Conservation (phyloP, 1,140 invertebrate genomes). For the Drosophila ironensis region DNA sequence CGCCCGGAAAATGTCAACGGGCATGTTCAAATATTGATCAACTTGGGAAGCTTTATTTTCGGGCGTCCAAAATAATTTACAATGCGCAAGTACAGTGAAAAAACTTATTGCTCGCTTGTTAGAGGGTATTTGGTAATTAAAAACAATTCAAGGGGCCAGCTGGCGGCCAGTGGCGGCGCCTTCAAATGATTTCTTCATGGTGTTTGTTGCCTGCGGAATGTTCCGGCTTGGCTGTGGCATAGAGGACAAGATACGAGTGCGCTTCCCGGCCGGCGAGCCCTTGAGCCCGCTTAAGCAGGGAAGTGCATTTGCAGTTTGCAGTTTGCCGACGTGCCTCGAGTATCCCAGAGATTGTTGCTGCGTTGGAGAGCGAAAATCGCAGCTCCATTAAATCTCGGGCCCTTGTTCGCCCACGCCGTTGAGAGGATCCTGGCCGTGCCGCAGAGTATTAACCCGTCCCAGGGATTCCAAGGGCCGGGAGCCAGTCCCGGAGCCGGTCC, state of each 20-base stretch:
- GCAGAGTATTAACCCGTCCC: constrained; percentile 5
- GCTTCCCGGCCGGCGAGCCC: background rate
- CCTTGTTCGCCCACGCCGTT: constrained; percentile 6
- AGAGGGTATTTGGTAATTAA: background rate
- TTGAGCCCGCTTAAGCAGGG: background rate
- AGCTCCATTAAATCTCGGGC: constrained; percentile 32
- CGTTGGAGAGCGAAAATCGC: constrained; percentile 10
- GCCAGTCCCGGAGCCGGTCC: background rate
- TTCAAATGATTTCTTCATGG: no score
- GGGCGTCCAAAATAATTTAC: background rate
- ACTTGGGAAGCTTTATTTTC: constrained; percentile 1
- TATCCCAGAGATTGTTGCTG: constrained; percentile 7
- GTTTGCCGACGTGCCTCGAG: constrained; percentile 3
- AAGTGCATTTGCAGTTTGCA: constrained; percentile 9
- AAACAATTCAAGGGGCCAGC: no score
- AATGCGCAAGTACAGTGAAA: background rate
- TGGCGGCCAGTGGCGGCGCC: no score
- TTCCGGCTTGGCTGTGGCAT: no score
- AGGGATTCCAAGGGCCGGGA: constrained; percentile 8
- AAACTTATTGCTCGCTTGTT: background rate
- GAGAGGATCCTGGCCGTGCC: constrained; percentile 4
- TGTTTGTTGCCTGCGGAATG: no score
- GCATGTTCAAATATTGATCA: constrained; percentile 30
- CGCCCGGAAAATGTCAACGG: constrained; percentile 38
- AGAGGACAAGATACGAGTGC: background rate